Conservation (phyloP, 2,113 vertebrate genomes). For the Syrrhaptes paradoxus region DNA sequence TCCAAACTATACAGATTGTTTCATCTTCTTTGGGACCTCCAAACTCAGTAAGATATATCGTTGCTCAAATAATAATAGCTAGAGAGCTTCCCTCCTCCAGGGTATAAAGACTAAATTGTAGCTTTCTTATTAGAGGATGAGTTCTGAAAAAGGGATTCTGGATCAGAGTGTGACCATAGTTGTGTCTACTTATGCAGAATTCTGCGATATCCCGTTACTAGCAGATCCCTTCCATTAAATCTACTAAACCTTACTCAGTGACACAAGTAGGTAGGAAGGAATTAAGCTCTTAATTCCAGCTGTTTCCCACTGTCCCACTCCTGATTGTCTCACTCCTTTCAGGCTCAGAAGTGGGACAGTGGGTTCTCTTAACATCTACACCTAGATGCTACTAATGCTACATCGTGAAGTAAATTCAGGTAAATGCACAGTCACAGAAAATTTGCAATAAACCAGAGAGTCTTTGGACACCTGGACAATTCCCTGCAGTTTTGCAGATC, state of each 20-base stretch:
- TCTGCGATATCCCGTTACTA: neutral
- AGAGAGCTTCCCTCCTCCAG: neutral
- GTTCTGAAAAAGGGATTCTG: neutral
- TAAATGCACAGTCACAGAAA: neutral
- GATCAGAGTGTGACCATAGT: neutral
- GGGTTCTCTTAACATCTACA: neutral
- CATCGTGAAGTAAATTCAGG: neutral
- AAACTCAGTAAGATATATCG: neutral
- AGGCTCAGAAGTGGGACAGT: neutral
- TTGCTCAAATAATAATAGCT: neutral
- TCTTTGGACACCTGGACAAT: neutral
- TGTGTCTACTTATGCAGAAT: neutral
- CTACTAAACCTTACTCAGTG: neutral
- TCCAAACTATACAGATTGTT: neutral
- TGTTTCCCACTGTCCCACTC: neutral
- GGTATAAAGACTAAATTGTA: neutral
- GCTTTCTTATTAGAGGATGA: neutral
- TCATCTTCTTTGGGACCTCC: neutral
- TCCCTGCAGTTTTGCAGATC: neutral
- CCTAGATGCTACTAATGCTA: neutral
- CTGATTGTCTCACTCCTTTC: neutral
- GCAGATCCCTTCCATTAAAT: neutral
- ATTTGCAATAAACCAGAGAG: neutral
- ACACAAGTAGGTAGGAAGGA: neutral
- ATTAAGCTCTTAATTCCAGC: neutral